Evolutionary conservation across 2,888 invertebrate genomes (phyloP), one percentile per base, ranked within the genome.

Genomic region (Mesoligia furuncula): DNA sequence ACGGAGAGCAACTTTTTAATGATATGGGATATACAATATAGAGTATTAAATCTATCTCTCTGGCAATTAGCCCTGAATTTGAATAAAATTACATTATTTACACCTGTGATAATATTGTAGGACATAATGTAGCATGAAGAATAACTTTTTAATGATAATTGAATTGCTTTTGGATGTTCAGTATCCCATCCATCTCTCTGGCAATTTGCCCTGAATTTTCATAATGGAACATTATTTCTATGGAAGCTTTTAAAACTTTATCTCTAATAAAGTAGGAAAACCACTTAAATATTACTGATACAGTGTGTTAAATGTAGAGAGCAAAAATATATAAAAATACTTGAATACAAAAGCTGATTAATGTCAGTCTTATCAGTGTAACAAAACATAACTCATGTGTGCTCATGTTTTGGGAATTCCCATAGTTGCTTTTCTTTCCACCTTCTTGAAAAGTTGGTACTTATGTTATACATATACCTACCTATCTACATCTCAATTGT

Each of bases 61-160:
- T 75, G 74, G 54, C 17, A 57, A 74, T 74, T 48, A 48, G 36
- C 64, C 45, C 24, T 57, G 24, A 73, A 39, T 73, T 54, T 54
- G 6, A 80, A 80, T 64, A 73, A 42, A n/a, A 42, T 39, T 17
- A 6, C 39, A 42, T 65, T 39, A 39, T 65, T n/a, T 98, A 97
- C 65, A 98, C 92, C 97, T 98, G 92, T 90, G 70, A 59, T 20
- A 24, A 17, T 51, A 20, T 45, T 80, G 36, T 31, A 54, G 0
- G 39, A 57, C 1, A 80, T 1, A 74, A 74, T 39, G n/a, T 51
- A 39, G 9, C 17, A 62, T 42, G 2, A 1, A 81, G 17, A 24
- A 48, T 71, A 45, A 59, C 7, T 24, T 51, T 48, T 80, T 31
- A 17, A 27, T 42, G 51, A 36, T 48, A 51, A 24, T 17, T 9